phyloP scores from a whole-genome alignment of 2,797 vertebrate species.

The Capromys pilorides region DNA sequence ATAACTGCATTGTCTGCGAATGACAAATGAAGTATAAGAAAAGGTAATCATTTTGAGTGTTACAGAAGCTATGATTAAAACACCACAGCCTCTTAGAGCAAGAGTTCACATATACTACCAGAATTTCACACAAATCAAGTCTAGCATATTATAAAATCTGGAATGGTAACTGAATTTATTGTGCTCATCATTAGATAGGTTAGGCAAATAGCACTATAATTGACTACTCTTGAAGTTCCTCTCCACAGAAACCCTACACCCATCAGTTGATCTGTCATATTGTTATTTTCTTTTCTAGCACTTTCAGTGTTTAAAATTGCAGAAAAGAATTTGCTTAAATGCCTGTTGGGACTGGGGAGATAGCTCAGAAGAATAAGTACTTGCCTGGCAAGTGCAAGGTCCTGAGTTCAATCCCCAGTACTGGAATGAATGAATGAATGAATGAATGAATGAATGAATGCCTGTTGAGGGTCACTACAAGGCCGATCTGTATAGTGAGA shows the following conservation, averaged over 20 bases:
- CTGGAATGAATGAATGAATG: no score
- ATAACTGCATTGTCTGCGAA: background rate
- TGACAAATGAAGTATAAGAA: background rate
- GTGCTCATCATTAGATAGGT: background rate
- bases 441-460: no score
- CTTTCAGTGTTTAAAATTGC: slow-evolving; percentile 8
- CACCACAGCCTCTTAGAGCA: background rate
- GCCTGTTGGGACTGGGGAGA: no score
- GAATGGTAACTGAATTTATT: background rate
- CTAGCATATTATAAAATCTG: background rate
- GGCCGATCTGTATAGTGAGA: no score
- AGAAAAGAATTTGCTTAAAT: background rate
- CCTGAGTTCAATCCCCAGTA: no score
- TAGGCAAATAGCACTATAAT: background rate
- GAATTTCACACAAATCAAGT: background rate
- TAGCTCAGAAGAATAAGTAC: no score
- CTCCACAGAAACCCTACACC: background rate
- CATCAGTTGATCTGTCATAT: background rate
- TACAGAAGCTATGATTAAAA: background rate
- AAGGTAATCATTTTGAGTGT: background rate
- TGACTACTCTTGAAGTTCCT: background rate
- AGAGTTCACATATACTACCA: background rate
- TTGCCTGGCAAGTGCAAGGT: no score
- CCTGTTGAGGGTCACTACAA: no score
- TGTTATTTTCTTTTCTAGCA: slow-evolving; percentile 12